phyloP scores from a whole-genome alignment of 2,888 invertebrate genomes.

The Cynaeus angustus region DNA sequence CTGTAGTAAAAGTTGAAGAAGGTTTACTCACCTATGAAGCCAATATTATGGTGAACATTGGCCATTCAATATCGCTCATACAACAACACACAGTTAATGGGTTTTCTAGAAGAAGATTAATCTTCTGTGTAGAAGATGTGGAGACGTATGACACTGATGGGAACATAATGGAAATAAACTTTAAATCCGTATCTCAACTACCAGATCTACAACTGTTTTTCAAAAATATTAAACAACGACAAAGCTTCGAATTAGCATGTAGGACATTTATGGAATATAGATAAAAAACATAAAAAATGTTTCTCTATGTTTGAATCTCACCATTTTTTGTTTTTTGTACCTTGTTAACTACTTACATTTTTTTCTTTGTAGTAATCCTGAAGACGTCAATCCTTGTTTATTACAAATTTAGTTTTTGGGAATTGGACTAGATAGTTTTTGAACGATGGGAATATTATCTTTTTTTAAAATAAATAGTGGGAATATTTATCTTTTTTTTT shows the following conservation, averaged over 20 bases:
- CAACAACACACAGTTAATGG: constrained; percentile 15
- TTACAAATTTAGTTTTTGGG: constrained; percentile 15
- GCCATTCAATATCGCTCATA: constrained; percentile 4
- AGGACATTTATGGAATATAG: constrained; percentile 20
- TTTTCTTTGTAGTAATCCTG: too few species aligned
- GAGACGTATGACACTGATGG: constrained; percentile 16
- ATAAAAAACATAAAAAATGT: constrained; percentile 15
- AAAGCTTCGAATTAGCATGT: constrained; percentile 7
- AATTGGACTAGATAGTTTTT: constrained; percentile 12
- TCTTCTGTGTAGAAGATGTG: constrained; percentile 6
- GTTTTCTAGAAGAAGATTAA: neutral
- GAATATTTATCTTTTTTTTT: constrained; percentile 13
- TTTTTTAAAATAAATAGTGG: too few species aligned
- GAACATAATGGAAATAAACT: constrained; percentile 17
- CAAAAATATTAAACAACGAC: constrained; percentile 14
- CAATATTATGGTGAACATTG: constrained; percentile 14
- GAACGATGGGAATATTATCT: too few species aligned
- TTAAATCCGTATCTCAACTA: constrained; percentile 2
- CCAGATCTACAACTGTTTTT: constrained; percentile 10
- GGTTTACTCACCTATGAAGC: constrained; percentile 4
- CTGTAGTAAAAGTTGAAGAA: constrained; percentile 13
- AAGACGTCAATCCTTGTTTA: neutral
- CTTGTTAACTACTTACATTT: constrained; percentile 5
- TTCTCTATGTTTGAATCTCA: constrained; percentile 13
- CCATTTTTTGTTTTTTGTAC: constrained; percentile 12